phyloP scores from a whole-genome alignment of 2,888 invertebrate species.

The Lasiommata megera region DNA sequence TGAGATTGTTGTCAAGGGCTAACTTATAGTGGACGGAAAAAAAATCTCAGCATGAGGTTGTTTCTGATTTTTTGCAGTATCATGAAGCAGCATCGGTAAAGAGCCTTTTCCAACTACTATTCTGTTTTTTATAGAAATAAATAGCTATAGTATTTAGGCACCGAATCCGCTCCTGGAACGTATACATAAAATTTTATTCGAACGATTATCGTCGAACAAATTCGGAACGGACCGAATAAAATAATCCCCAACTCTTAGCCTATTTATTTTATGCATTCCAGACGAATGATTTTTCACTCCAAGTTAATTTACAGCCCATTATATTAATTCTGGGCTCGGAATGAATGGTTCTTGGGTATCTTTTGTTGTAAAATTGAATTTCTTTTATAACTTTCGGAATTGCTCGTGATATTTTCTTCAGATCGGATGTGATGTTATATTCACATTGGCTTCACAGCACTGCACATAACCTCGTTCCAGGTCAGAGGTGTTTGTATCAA shows the following conservation, averaged over 20 bases:
- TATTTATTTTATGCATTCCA: conserved; percentile 60
- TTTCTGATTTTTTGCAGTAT: no score
- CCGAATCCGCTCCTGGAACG: neutral
- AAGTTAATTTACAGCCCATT: conserved; percentile 57
- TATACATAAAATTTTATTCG: conserved; percentile 40
- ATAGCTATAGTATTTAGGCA: neutral
- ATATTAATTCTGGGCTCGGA: conserved; percentile 47
- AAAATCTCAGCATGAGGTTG: no score
- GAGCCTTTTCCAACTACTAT: no score
- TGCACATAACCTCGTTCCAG: no score
- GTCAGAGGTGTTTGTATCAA: no score
- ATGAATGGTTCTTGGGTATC: conserved; percentile 30
- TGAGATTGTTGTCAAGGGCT: no score
- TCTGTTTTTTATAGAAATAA: neutral
- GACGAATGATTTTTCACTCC: conserved; percentile 40
- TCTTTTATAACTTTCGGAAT: conserved; percentile 41
- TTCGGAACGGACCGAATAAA: conserved; percentile 40
- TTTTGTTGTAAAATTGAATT: conserved; percentile 54
- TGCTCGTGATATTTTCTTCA: neutral
- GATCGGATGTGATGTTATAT: neutral
- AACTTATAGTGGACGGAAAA: no score
- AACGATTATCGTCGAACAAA: conserved; percentile 33
- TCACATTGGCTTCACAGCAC: no score
- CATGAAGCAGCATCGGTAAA: no score
- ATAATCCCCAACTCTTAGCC: conserved; percentile 34